A percentile compares a stretch with the other conserved stretches of the same genome.
Conservation (phyloP, 2,797 vertebrate genomes). For the Hafferia zeledoni region DNA sequence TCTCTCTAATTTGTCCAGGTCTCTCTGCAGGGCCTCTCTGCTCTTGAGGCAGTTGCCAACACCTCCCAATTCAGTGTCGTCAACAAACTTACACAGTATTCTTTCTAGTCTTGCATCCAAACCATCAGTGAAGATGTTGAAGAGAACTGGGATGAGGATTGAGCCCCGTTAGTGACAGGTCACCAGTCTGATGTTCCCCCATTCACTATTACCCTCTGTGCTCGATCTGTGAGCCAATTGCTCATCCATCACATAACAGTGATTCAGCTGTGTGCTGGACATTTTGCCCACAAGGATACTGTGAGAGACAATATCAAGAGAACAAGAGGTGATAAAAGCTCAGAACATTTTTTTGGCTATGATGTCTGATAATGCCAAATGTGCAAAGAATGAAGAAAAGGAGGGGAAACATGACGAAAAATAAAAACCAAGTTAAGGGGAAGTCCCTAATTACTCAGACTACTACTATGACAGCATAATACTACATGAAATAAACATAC, state of each 20-base stretch:
- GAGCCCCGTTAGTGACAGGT: not conserved
- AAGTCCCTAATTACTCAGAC: not conserved
- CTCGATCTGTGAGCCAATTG: not conserved
- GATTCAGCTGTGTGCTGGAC: not conserved
- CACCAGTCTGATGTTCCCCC: not conserved
- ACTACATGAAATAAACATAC: not conserved
- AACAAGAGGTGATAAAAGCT: not conserved
- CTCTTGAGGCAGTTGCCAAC: not conserved
- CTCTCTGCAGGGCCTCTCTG: not conserved
- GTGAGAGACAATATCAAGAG: not conserved
- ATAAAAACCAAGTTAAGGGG: not conserved
- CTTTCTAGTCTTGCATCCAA: not conserved
- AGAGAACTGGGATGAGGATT: not conserved
- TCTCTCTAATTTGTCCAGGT: not conserved
- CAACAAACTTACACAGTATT: not conserved
- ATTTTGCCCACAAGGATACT: not conserved
- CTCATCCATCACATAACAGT: rapidly evolving
- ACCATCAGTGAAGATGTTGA: not conserved
- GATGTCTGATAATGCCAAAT: not conserved
- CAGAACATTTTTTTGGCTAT: not conserved
- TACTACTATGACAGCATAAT: not conserved
- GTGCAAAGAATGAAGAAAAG: not conserved
- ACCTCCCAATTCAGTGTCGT: not conserved
- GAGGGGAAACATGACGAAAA: not conserved
- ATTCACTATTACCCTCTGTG: not conserved